Conservation (phyloP, 2,888 invertebrate genomes). For the Nemoura dubitans region DNA sequence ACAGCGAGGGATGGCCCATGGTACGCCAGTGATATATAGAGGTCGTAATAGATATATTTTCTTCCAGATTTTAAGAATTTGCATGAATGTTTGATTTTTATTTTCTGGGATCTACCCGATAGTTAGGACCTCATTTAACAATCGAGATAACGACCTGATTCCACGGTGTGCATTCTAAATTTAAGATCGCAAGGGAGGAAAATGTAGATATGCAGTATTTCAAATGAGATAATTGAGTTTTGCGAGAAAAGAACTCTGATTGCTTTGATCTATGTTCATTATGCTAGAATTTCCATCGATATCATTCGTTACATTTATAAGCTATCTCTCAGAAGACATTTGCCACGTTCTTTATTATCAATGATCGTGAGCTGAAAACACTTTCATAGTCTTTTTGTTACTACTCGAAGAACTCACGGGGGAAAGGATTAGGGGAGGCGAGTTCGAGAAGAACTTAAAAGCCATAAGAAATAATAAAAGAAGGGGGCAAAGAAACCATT, state of each 20-base stretch:
- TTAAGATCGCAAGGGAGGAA: neutral
- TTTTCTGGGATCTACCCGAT: neutral
- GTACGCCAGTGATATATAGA: neutral
- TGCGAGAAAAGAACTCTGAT: neutral
- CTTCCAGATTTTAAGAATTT: neutral
- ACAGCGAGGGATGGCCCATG: neutral
- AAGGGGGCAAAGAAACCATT: slow-evolving; percentile 13
- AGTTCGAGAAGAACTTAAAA: slow-evolving; percentile 32
- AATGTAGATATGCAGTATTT: neutral
- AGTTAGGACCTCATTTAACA: neutral
- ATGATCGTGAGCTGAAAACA: slow-evolving; percentile 27
- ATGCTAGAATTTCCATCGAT: neutral
- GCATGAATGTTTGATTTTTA: neutral
- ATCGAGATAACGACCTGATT: neutral
- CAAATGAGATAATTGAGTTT: neutral
- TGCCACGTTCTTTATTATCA: slow-evolving; percentile 1
- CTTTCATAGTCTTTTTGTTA: slow-evolving; percentile 35
- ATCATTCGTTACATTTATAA: slow-evolving; percentile 12
- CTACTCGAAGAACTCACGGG: neutral
- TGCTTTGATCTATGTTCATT: slow-evolving; percentile 12
- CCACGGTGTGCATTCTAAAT: neutral
- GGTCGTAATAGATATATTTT: neutral
- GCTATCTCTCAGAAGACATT: slow-evolving; percentile 18
- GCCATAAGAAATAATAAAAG: slow-evolving; percentile 37
- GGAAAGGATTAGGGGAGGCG: slow-evolving; percentile 25